These are phyloP conservation scores for Parnassius smintheus DNA, from an alignment of 2,888 invertebrate species.

Conservation along the genomic window DNA sequence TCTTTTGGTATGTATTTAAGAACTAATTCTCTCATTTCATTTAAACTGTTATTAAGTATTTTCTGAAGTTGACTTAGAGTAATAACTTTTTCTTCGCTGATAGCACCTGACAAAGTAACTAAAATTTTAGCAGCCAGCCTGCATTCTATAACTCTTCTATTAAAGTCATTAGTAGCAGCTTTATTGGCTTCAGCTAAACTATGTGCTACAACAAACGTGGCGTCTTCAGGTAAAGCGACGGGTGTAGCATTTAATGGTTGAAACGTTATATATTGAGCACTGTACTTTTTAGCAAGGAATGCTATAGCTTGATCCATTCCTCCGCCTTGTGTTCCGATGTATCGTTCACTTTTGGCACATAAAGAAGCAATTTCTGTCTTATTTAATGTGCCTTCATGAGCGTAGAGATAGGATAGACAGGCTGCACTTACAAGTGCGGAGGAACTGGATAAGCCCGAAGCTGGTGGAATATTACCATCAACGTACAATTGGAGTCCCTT, in stretches of 20 bases:
- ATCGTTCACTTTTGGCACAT: constrained; percentile 94
- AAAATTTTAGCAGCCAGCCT: constrained; percentile 92
- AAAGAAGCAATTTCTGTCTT: constrained; percentile 88
- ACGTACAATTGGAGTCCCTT: constrained; percentile 88
- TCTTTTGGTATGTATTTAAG: constrained; percentile 82
- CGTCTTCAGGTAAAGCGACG: constrained; percentile 90
- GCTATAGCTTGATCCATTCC: constrained; percentile 99
- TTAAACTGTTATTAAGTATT: constrained; percentile 81
- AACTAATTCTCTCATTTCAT: constrained; percentile 87
- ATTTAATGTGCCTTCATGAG: constrained; percentile 62
- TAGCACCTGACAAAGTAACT: constrained; percentile 48
- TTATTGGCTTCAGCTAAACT: constrained; percentile 94
- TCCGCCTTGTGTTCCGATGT: constrained; percentile 98
- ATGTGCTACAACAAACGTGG: constrained; percentile 96
- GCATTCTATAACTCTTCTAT: constrained; percentile 96
- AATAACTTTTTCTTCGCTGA: constrained; percentile 83
- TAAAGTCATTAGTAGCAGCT: constrained; percentile 95
- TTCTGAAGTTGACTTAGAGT: constrained; percentile 89
- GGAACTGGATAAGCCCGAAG: constrained; percentile 97
- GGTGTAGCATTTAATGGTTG: constrained; percentile 90
- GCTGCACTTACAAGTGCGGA: constrained; percentile 98
- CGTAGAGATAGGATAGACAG: constrained; percentile 87
- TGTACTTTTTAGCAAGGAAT: constrained; percentile 91
- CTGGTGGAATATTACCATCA: constrained; percentile 93
- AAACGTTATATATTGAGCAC: constrained; percentile 96